phyloP scores from a whole-genome alignment of 1,140 invertebrate species.

The Zaprionus inermis region DNA sequence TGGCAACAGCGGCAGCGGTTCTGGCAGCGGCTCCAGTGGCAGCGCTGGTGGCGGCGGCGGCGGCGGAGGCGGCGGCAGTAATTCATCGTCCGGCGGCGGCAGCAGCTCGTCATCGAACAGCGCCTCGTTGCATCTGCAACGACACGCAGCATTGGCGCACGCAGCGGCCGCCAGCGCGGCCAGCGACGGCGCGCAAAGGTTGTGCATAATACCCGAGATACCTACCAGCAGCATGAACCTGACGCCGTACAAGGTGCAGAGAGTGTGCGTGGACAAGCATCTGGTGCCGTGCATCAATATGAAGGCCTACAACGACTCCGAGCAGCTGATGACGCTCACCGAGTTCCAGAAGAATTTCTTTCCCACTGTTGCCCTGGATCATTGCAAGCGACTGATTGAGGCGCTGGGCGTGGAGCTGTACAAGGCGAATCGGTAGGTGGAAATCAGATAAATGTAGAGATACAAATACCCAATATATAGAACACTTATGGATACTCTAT shows the following conservation, averaged over 20 bases:
- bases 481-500: too few relatives aligned
- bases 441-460: too few relatives aligned
- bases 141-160: constrained; percentile 83
- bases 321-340: constrained; percentile 92
- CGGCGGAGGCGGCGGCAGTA: constrained; percentile 33
- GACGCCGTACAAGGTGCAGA: constrained; percentile 88
- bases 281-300: constrained; percentile 94
- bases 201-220: constrained; percentile 78
- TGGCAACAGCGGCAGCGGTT: background rate
- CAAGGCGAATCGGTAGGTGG: constrained; percentile 91
- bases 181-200: constrained; percentile 60
- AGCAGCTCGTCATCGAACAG: constrained; percentile 55
- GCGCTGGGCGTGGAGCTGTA: constrained; percentile 91
- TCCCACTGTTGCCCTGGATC: constrained; percentile 89
- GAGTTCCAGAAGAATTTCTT: constrained; percentile 93
- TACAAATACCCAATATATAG: too few relatives aligned
- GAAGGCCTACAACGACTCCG: constrained; percentile 91
- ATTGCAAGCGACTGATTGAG: constrained; percentile 91
- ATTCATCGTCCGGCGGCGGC: constrained; percentile 21
- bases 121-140: constrained; percentile 78
- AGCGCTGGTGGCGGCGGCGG: constrained; percentile 45
- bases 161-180: constrained; percentile 59
- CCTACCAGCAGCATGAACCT: constrained; percentile 69
- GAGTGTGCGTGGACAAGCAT: constrained; percentile 91
- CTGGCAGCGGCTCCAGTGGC: constrained; percentile 53